Evolutionary conservation across 2,888 invertebrate species (phyloP).

Genomic region (Apamea anceps): DNA sequence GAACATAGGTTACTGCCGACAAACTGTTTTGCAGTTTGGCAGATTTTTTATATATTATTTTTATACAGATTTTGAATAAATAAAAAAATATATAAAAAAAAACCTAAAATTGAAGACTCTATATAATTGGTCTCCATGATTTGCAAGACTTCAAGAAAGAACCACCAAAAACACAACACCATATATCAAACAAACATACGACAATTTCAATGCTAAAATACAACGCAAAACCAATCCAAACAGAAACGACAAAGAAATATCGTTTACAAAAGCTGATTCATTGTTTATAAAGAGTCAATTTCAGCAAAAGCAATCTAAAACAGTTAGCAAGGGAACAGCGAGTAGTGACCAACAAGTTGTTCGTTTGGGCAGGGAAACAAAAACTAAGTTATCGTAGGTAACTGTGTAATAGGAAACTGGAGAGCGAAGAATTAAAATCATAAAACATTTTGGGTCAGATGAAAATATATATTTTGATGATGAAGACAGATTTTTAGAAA

Average conservation of each 20-base stretch:
- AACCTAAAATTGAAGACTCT: not conserved
- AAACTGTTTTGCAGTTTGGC: too few species aligned
- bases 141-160: not conserved
- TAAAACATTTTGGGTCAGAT: not conserved
- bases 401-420: slow-evolving; percentile 55
- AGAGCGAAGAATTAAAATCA: slow-evolving; percentile 57
- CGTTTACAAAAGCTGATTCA: slow-evolving; percentile 43
- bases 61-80: too few species aligned
- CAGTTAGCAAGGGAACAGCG: slow-evolving; percentile 59
- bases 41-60: too few species aligned
- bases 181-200: not conserved
- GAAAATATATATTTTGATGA: not conserved
- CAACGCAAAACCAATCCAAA: slow-evolving; percentile 32
- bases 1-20: not conserved
- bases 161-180: not conserved
- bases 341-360: slow-evolving; percentile 67
- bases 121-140: not conserved
- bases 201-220: slow-evolving; percentile 14
- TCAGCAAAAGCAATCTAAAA: slow-evolving; percentile 68
- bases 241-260: slow-evolving; percentile 45
- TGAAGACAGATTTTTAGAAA: not conserved
- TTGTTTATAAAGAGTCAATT: slow-evolving; percentile 58
- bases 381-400: slow-evolving; percentile 67
- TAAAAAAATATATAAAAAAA: too few species aligned
- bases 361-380: slow-evolving; percentile 64